phyloP scores from a whole-genome alignment of 2,113 vertebrate genomes.

The Odontesthes bonariensis region DNA sequence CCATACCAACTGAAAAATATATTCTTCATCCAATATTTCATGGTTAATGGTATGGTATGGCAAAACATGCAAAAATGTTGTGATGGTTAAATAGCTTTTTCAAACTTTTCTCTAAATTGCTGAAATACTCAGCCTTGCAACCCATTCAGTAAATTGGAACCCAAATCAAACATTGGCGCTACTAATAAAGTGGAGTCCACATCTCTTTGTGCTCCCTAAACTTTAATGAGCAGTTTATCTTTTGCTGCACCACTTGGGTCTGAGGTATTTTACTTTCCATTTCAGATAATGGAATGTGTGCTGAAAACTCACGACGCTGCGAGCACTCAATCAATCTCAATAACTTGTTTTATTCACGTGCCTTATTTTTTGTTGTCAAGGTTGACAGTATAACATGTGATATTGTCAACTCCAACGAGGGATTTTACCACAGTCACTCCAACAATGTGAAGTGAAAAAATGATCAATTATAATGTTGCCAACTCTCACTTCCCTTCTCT shows the following conservation, averaged over 20 bases:
- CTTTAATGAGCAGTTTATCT: constrained; percentile 34
- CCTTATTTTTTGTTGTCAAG: constrained; percentile 63
- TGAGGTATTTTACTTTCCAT: constrained; percentile 32
- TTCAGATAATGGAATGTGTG: constrained; percentile 34
- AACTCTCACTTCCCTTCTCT: constrained; percentile 53
- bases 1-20: constrained; percentile 19
- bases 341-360: constrained; percentile 51
- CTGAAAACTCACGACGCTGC: constrained; percentile 15
- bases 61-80: constrained; percentile 4
- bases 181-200: background rate
- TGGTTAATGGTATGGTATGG: background rate
- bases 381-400: constrained; percentile 49
- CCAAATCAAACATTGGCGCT: constrained; percentile 25
- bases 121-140: constrained; percentile 13
- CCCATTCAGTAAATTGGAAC: constrained; percentile 35
- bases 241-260: constrained; percentile 15
- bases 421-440: constrained; percentile 54
- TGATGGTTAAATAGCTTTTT: constrained; percentile 14
- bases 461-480: constrained; percentile 70
- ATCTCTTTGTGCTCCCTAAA: constrained; percentile 5
- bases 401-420: constrained; percentile 38
- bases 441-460: constrained; percentile 62
- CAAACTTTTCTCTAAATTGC: constrained; percentile 7
- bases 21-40: background rate
- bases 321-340: constrained; percentile 62